These are phyloP conservation scores for Pseudotriccus pelzelni DNA, from an alignment of 2,797 vertebrate genomes.

Conservation along the genomic window DNA sequence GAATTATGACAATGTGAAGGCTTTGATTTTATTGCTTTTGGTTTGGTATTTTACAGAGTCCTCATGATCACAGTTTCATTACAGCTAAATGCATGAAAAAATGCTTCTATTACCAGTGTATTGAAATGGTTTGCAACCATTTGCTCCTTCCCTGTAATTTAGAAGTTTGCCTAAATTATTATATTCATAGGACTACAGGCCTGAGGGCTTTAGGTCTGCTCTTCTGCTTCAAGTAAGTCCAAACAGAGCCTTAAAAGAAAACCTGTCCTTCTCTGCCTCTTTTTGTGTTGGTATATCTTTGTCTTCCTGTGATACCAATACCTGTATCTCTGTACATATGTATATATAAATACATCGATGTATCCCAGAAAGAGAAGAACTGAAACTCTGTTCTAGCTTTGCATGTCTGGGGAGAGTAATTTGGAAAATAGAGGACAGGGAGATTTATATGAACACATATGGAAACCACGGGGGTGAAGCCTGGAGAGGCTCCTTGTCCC, in stretches of 20 bases:
- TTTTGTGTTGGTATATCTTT: neutral
- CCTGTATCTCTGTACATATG: neutral
- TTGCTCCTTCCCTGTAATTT: neutral
- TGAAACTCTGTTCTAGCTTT: neutral
- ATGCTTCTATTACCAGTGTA: neutral
- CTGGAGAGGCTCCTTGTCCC: conserved; percentile 23
- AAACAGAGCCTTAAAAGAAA: neutral
- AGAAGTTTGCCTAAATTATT: conserved; percentile 9
- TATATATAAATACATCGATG: neutral
- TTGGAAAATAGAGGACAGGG: neutral
- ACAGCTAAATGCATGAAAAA: neutral
- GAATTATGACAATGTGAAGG: neutral
- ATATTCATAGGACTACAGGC: neutral
- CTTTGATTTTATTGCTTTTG: neutral
- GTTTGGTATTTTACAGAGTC: neutral
- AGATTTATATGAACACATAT: conserved; percentile 51
- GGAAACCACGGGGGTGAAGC: conserved; percentile 12
- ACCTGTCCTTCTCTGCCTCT: neutral
- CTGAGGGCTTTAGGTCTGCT: neutral
- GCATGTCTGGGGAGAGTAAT: conserved; percentile 24
- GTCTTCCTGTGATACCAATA: neutral
- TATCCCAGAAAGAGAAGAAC: neutral
- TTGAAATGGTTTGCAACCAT: neutral
- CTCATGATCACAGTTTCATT: neutral
- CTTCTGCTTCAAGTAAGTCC: neutral